These are phyloP conservation scores for Huso huso DNA, from an alignment of 2,797 vertebrate genomes.

Conservation along the genomic window DNA sequence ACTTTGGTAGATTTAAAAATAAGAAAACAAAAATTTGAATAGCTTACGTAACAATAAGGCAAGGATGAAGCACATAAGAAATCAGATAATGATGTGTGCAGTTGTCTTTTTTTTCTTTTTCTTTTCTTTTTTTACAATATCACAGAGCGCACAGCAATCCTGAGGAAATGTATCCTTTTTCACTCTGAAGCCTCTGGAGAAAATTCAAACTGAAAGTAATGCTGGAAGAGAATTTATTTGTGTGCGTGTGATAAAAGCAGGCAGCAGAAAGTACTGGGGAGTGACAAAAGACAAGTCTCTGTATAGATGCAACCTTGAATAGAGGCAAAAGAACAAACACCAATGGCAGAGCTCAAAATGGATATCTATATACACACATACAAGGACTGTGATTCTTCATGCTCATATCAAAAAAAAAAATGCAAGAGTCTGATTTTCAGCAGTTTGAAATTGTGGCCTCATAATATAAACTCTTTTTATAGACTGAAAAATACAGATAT, in stretches of 20 bases:
- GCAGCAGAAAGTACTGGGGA: constrained; percentile 3
- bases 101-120: constrained; percentile 6
- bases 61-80: constrained; percentile 22
- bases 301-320: constrained; percentile 21
- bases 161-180: neutral
- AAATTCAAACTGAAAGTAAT: neutral
- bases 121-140: constrained; percentile 15
- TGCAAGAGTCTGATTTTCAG: too few relatives aligned
- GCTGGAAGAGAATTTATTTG: neutral
- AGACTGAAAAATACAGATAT: too few relatives aligned
- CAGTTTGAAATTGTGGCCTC: too few relatives aligned
- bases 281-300: constrained; percentile 10
- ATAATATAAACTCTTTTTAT: too few relatives aligned
- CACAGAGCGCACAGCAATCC: neutral
- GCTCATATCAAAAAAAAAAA: neutral
- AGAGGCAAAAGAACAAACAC: constrained; percentile 18
- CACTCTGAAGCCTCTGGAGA: neutral
- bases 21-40: constrained; percentile 31
- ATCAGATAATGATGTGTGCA: constrained; percentile 25
- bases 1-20: constrained; percentile 32
- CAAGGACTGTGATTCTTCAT: constrained; percentile 16
- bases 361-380: constrained; percentile 17
- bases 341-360: constrained; percentile 18
- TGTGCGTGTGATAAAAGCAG: constrained; percentile 4
- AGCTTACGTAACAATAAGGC: constrained; percentile 33